Evolutionary conservation across 2,113 vertebrate species (phyloP), one percentile per base, ranked within the genome.

Genomic region (Pyrgilauda ruficollis): DNA sequence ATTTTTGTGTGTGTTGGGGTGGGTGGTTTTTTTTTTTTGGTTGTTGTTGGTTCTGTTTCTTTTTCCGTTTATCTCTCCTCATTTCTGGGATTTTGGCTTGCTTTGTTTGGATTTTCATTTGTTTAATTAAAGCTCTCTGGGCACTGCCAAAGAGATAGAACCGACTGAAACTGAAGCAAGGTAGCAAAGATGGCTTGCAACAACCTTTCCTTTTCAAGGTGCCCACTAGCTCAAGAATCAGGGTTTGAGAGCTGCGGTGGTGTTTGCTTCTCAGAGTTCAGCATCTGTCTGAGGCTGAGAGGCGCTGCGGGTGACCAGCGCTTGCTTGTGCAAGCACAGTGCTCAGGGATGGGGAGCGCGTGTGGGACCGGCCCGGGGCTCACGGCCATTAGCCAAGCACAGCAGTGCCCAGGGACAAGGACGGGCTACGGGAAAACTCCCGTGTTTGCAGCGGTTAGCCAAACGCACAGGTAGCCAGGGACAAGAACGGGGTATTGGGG

Each of bases 71-170:
- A 30, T 19, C n/a, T 53, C 21, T 46, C 11, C 18, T 73, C 3
- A 8, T 8, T 66, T 44, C 27, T 20, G 13, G 5, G 5, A 6
- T 43, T 27, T 46, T 41, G 21, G 18, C 21, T 23, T 68, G 24
- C 10, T 61, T 55, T 30, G 14, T n/a, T 22, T 24, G 28, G 1
- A 1, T 55, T 4, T 0, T 35, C 10, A 1, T 59, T 50, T 20
- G 6, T 58, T 66, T 39, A 31, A 22, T 24, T 35, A 14, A n/a
- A 55, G 6, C 7, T 83, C 4, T 24, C 7, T 35, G 2, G 13
- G 55, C 16, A 0, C 24, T 26, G 10, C 3, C 3, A 46, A 62
- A 47, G 44, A n/a, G 27, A 9, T 7, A 5, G 27, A 30, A 41
- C 9, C 13, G 19, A 49, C 28, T 30, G 35, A 18, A 77, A 43